These are phyloP conservation scores for Chromis chromis DNA, from an alignment of 2,797 vertebrate genomes.

Conservation along the genomic window DNA sequence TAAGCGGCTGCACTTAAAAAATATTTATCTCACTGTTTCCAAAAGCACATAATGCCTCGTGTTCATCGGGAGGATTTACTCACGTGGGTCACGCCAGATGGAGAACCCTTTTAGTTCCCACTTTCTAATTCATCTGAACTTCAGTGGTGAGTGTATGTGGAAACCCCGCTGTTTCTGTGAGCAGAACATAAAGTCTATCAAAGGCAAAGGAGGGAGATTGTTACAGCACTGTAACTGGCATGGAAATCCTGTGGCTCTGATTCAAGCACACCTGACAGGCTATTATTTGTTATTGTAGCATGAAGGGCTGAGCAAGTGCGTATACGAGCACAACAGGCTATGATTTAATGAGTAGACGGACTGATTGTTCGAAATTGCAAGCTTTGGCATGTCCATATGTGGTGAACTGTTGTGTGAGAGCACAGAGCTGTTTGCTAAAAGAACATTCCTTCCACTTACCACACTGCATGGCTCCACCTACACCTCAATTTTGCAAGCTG, in stretches of 20 bases:
- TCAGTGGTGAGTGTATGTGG: slow-evolving; percentile 51
- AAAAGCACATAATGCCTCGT: slow-evolving; percentile 18
- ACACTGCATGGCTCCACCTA: not conserved
- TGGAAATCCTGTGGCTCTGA: slow-evolving; percentile 36
- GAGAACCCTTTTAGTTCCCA: slow-evolving; percentile 48
- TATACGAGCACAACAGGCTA: slow-evolving; percentile 16
- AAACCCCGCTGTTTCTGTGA: slow-evolving; percentile 37
- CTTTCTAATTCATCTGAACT: slow-evolving; percentile 42
- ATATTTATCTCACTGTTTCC: slow-evolving; percentile 14
- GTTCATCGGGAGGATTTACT: slow-evolving; percentile 29
- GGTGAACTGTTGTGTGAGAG: not conserved
- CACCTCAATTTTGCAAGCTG: not conserved
- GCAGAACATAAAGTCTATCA: slow-evolving; percentile 47
- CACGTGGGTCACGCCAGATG: slow-evolving; percentile 22
- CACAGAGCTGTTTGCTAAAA: slow-evolving; percentile 15
- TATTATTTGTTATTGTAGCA: slow-evolving; percentile 36
- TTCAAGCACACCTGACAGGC: slow-evolving; percentile 34
- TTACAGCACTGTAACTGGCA: slow-evolving; percentile 28
- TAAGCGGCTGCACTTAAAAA: slow-evolving; percentile 7
- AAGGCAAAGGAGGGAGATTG: slow-evolving; percentile 39
- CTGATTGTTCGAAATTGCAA: not conserved
- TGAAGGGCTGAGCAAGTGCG: slow-evolving; percentile 24
- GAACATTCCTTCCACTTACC: slow-evolving; percentile 7
- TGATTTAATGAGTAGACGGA: slow-evolving; percentile 22
- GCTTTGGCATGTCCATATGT: slow-evolving; percentile 13